These are phyloP conservation scores for Bambusicola thoracicus DNA, from an alignment of 2,113 vertebrate species.

Conservation along the genomic window DNA sequence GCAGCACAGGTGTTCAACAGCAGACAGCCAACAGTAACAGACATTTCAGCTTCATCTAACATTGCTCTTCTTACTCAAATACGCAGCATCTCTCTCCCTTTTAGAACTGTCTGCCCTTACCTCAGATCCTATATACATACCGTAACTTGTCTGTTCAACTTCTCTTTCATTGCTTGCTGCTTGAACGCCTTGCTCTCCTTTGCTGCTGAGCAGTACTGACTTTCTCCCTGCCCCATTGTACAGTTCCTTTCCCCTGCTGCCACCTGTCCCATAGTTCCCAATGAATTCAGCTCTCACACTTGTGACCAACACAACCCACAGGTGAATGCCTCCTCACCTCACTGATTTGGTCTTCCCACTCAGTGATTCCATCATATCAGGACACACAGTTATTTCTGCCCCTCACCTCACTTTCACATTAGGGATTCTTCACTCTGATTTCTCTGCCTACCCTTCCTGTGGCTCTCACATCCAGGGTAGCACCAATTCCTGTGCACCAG, in stretches of 20 bases:
- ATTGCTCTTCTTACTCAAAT: not conserved
- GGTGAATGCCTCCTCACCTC: not conserved
- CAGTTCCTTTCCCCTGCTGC: not conserved
- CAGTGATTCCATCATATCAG: not conserved
- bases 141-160: not conserved
- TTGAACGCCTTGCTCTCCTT: not conserved
- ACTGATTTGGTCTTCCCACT: not conserved
- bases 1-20: not conserved
- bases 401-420: not conserved
- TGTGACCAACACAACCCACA: not conserved
- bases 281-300: not conserved
- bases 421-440: rapidly evolving
- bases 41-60: not conserved
- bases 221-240: not conserved
- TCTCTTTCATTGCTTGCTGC: not conserved
- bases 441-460: not conserved
- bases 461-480: not conserved
- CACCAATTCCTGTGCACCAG: rapidly evolving
- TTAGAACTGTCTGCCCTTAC: not conserved
- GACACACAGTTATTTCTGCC: not conserved
- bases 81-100: not conserved
- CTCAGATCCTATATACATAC: not conserved
- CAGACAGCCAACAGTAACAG: not conserved
- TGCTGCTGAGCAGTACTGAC: not conserved
- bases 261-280: not conserved